Conservation (phyloP, 2,113 vertebrate species). For the Elaphurus davidianus region DNA sequence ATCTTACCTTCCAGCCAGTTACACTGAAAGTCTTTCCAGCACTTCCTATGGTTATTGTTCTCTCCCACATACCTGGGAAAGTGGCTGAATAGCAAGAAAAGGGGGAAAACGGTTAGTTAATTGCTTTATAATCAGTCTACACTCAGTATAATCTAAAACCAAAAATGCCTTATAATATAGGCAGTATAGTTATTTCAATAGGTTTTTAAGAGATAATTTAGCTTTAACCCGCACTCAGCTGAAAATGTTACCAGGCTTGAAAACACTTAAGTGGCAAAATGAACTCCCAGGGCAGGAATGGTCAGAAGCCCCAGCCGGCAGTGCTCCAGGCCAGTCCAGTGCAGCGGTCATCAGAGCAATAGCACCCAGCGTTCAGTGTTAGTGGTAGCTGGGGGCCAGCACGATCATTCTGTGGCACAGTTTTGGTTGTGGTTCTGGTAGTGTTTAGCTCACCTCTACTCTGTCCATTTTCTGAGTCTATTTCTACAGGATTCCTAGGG, state of each 20-base stretch:
- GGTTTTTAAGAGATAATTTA: not conserved
- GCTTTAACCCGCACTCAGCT: not conserved
- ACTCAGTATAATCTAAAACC: conserved; percentile 41
- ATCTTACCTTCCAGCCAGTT: conserved; percentile 96
- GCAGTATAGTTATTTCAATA: not conserved
- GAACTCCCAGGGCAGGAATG: not conserved
- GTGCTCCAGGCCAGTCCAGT: accelerated
- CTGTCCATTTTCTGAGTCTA: not conserved
- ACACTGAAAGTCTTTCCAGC: conserved; percentile 97
- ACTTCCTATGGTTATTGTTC: conserved; percentile 94
- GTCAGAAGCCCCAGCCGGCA: not conserved
- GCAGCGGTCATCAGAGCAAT: accelerated
- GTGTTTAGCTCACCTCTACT: not conserved
- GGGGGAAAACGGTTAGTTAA: not conserved
- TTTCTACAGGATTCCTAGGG: not conserved
- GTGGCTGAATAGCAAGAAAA: conserved; percentile 82
- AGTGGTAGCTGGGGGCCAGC: accelerated
- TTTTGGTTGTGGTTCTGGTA: not conserved
- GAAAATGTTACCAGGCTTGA: not conserved
- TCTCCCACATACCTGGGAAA: conserved; percentile 98
- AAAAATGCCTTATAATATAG: not conserved
- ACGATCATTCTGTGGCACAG: not conserved
- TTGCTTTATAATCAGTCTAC: conserved; percentile 11
- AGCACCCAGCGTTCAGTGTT: not conserved
- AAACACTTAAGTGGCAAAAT: not conserved